Conservation (phyloP, 2,888 invertebrate species). For the Caenorhabditis uteleia region DNA sequence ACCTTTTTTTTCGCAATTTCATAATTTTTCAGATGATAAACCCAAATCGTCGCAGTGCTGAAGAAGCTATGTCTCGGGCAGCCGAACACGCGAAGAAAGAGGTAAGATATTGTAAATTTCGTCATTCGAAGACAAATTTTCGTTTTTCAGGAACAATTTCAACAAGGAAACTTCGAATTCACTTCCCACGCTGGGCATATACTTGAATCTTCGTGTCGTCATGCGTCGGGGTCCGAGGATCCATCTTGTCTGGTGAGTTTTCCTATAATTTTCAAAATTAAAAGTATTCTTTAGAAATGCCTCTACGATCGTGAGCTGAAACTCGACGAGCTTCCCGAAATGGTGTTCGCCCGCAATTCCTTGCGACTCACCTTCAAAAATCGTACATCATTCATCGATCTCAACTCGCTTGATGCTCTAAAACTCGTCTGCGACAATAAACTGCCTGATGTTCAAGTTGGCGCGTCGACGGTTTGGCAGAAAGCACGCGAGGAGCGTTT, state of each 20-base stretch:
- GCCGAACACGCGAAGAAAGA: slow-evolving; percentile 14
- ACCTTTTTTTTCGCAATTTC: too few species aligned
- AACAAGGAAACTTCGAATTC: slow-evolving; percentile 35
- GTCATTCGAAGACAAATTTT: too few species aligned
- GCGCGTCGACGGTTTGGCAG: slow-evolving; percentile 62
- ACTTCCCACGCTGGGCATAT: slow-evolving; percentile 49
- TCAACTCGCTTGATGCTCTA: slow-evolving; percentile 89
- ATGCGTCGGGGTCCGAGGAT: slow-evolving; percentile 15
- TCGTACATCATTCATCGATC: slow-evolving; percentile 80
- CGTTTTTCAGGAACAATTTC: slow-evolving; percentile 10
- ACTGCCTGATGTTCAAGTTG: slow-evolving; percentile 64
- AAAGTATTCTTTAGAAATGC: slow-evolving; percentile 49
- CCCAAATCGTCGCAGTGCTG: slow-evolving; percentile 6
- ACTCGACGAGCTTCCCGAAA: slow-evolving; percentile 80
- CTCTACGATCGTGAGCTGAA: slow-evolving; percentile 47
- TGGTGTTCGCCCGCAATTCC: slow-evolving; percentile 93
- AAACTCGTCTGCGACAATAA: slow-evolving; percentile 76
- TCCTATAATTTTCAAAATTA: neutral
- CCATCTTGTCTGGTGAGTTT: slow-evolving; percentile 36
- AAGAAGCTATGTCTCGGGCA: slow-evolving; percentile 24
- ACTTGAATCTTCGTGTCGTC: slow-evolving; percentile 51
- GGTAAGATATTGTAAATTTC: too few species aligned
- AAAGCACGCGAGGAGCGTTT: slow-evolving; percentile 48
- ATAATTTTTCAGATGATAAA: too few species aligned
- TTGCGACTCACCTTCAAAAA: slow-evolving; percentile 75